phyloP scores from a whole-genome alignment of 1,140 invertebrate genomes.

The Zaprionus africanus region DNA sequence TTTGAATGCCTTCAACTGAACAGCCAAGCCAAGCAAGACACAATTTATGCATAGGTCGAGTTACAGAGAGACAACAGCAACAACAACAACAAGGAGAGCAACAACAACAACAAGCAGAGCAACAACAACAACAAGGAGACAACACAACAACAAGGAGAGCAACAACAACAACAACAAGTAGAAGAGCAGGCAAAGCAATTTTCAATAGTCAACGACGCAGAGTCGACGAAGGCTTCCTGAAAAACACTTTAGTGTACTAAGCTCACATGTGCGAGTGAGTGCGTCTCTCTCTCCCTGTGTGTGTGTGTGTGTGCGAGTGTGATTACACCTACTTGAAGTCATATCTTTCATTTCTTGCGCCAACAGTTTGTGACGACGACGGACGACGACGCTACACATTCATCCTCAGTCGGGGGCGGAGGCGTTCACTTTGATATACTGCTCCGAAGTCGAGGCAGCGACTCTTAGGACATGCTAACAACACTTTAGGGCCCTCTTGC shows the following conservation, averaged over 20 bases:
- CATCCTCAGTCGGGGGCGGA: conserved; percentile 60
- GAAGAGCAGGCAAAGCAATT: conserved; percentile 57
- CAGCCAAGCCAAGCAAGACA: conserved; percentile 35
- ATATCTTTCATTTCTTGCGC: conserved; percentile 82
- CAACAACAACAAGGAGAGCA: neutral
- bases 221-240: conserved; percentile 56
- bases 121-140: neutral
- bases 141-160: conserved; percentile 12
- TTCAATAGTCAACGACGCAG: conserved; percentile 56
- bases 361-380: conserved; percentile 76
- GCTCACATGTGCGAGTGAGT: conserved; percentile 40
- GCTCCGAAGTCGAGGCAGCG: conserved; percentile 52
- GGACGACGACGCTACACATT: conserved; percentile 64
- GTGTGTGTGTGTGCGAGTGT: conserved; percentile 56
- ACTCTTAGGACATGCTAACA: conserved; percentile 69
- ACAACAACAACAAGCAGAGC: conserved; percentile 13
- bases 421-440: conserved; percentile 76
- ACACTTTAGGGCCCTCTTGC: conserved; percentile 45
- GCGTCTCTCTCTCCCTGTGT: neutral
- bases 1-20: conserved; percentile 33
- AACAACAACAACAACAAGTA: conserved; percentile 6
- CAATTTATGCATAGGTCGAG: conserved; percentile 56
- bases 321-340: conserved; percentile 82
- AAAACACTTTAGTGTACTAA: conserved; percentile 70
- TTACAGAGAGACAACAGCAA: conserved; percentile 41